A percentile compares a stretch with the other conserved stretches of the same genome.
Evolutionary conservation across 1,140 invertebrate genomes (phyloP).

Genomic region (Drosophila nigromelanica): DNA sequence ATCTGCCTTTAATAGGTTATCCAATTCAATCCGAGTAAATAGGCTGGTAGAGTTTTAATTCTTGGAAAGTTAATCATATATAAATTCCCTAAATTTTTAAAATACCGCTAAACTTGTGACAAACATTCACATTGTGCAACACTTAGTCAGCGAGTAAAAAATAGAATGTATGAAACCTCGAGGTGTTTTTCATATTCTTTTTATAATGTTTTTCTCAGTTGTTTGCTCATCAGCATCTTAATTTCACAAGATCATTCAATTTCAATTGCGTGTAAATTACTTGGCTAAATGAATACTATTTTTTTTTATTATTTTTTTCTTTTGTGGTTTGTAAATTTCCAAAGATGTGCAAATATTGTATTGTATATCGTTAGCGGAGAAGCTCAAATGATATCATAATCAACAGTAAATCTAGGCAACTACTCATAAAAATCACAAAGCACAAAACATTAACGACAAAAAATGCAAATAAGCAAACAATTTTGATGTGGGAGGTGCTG

Average conservation of each 20-base stretch:
- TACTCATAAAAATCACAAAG: slow-evolving; percentile 18
- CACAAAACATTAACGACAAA: slow-evolving; percentile 13
- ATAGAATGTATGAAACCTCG: slow-evolving; percentile 2
- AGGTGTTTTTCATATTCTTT: neutral
- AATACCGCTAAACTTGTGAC: slow-evolving; percentile 11
- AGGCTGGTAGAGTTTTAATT: neutral
- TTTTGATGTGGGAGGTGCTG: slow-evolving; percentile 14
- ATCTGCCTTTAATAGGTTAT: too few relatives aligned
- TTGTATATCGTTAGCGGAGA: slow-evolving; percentile 21
- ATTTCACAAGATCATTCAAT: slow-evolving; percentile 36
- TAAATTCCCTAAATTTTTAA: neutral
- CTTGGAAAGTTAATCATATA: neutral
- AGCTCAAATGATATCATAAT: slow-evolving; percentile 53
- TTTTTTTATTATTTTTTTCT: neutral
- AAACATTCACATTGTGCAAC: slow-evolving; percentile 16
- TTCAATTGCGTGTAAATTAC: slow-evolving; percentile 42
- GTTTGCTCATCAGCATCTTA: slow-evolving; percentile 2
- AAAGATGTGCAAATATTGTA: slow-evolving; percentile 40
- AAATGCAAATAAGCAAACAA: slow-evolving; percentile 42
- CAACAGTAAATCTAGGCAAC: slow-evolving; percentile 12
- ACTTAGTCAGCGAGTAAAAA: slow-evolving; percentile 20
- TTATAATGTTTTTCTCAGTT: slow-evolving; percentile 12
- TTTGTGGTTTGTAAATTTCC: slow-evolving; percentile 5
- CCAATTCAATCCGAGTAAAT: neutral
- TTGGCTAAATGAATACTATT: slow-evolving; percentile 32